phyloP scores from a whole-genome alignment of 1,140 invertebrate species.

The Ditylenchus dipsaci region DNA sequence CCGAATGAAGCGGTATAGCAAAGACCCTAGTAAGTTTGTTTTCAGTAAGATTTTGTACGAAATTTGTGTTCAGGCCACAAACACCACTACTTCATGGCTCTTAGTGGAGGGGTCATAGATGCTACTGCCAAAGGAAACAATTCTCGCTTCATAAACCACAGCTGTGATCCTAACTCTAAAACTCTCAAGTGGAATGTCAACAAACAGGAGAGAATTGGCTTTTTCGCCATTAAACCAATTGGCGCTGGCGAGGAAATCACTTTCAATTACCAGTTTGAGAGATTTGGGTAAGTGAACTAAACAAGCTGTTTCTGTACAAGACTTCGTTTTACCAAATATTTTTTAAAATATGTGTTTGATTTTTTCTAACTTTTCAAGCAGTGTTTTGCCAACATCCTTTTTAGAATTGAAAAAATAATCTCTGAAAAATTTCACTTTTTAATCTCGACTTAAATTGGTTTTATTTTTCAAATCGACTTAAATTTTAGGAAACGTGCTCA shows the following conservation, averaged over 20 bases:
- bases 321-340: too few species aligned
- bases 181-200: constrained; percentile 67
- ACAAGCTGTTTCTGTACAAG: too few species aligned
- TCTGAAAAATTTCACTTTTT: too few species aligned
- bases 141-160: constrained; percentile 95
- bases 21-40: constrained; percentile 64
- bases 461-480: too few species aligned
- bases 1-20: constrained; percentile 81
- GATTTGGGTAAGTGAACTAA: constrained; percentile 16
- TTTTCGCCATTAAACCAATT: constrained; percentile 79
- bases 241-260: constrained; percentile 84
- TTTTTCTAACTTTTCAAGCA: too few species aligned
- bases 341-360: too few species aligned
- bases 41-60: background rate
- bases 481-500: constrained; percentile 29
- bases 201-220: constrained; percentile 72
- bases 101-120: constrained; percentile 90
- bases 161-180: constrained; percentile 94
- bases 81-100: constrained; percentile 96
- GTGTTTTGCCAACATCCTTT: too few species aligned
- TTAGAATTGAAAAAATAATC: too few species aligned
- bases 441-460: too few species aligned
- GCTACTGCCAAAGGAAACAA: constrained; percentile 84
- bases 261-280: constrained; percentile 94
- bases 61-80: constrained; percentile 64